Evolutionary conservation across 2,888 invertebrate species (phyloP).

Genomic region (Phania funesta): DNA sequence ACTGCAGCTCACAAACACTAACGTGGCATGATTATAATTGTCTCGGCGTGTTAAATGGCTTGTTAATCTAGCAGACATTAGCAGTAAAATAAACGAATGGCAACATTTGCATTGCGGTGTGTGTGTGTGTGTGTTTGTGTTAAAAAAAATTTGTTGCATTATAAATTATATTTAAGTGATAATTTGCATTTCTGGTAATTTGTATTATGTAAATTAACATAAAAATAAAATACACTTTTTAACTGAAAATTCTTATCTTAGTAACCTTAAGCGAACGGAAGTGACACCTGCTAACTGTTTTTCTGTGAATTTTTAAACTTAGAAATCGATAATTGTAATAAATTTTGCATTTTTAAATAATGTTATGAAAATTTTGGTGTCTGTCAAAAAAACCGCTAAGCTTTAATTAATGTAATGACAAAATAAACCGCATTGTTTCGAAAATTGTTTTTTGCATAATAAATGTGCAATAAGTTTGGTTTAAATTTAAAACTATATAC

Average conservation of each 20-base stretch:
- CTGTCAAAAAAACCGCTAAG: no score
- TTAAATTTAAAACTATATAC: no score
- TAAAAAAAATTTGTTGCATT: constrained; percentile 26
- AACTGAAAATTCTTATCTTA: constrained; percentile 14
- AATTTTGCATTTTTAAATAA: no score
- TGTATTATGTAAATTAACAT: constrained; percentile 25
- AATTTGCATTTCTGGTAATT: constrained; percentile 32
- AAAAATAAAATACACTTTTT: constrained; percentile 1
- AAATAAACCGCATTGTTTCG: no score
- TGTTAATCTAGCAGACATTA: constrained; percentile 13
- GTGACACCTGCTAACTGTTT: constrained; percentile 46
- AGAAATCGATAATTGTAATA: constrained; percentile 14
- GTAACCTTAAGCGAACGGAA: constrained; percentile 45
- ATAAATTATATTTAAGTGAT: constrained; percentile 12
- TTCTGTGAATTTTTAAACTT: background rate
- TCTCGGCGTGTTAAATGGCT: constrained; percentile 3
- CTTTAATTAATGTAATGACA: no score
- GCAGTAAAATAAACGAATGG: background rate
- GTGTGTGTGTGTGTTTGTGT: background rate
- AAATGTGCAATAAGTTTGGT: no score
- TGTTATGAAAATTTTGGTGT: no score
- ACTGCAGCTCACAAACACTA: background rate
- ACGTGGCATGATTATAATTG: background rate
- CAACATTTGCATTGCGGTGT: background rate
- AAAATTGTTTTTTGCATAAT: no score